Evolutionary conservation across 2,888 invertebrate species (phyloP).

Genomic region (Drepanosiphum platanoidis): DNA sequence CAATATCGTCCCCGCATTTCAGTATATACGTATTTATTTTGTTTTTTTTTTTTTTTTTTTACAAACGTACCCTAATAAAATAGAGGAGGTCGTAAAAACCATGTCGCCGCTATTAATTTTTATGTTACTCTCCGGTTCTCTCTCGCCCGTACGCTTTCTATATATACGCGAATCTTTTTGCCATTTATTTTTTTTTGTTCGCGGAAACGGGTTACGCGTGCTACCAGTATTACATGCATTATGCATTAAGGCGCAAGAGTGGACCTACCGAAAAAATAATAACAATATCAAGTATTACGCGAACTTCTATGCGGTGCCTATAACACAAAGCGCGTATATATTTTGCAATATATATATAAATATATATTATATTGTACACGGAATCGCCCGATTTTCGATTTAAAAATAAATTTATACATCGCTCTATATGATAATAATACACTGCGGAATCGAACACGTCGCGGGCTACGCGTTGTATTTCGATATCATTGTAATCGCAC

Average conservation of each 20-base stretch:
- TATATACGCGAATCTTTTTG: constrained; percentile 60
- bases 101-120: constrained; percentile 62
- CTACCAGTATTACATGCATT: constrained; percentile 60
- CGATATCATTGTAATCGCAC: background rate
- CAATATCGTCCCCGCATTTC: constrained; percentile 60
- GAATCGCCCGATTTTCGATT: background rate
- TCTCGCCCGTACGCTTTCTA: background rate
- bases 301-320: constrained; percentile 41
- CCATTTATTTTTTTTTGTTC: constrained; percentile 60
- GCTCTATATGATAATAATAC: background rate
- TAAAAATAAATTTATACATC: background rate
- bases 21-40: background rate
- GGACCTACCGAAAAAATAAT: constrained; percentile 55
- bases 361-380: background rate
- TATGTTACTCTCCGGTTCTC: constrained; percentile 53
- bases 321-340: background rate
- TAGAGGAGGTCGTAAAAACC: constrained; percentile 60
- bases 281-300: constrained; percentile 43
- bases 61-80: constrained; percentile 62
- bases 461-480: background rate
- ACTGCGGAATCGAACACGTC: background rate
- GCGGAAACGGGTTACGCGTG: constrained; percentile 62
- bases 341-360: background rate
- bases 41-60: constrained; percentile 43
- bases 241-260: constrained; percentile 61